These are phyloP conservation scores for Diuraphis noxia DNA, from an alignment of 1,140 invertebrate species.

Conservation along the genomic window DNA sequence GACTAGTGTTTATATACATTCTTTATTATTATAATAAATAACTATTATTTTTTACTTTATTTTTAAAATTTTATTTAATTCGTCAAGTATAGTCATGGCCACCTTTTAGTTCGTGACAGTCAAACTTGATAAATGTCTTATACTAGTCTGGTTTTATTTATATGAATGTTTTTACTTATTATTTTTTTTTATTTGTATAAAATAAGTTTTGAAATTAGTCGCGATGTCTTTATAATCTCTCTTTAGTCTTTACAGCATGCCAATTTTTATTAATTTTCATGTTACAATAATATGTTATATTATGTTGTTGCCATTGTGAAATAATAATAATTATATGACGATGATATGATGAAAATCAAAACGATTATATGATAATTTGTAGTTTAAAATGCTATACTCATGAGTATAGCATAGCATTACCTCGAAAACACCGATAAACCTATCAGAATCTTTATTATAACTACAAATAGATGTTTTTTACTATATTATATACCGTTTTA, in stretches of 20 bases:
- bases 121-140: slow-evolving; percentile 8
- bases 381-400: background rate
- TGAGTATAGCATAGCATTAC: too few species aligned
- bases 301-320: background rate
- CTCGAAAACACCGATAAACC: background rate
- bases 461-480: background rate
- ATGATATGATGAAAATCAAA: background rate
- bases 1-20: slow-evolving; percentile 32
- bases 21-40: slow-evolving; percentile 19
- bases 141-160: slow-evolving; percentile 48
- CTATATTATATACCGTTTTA: background rate
- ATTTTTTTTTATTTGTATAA: background rate
- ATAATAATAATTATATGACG: background rate
- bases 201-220: slow-evolving; percentile 12
- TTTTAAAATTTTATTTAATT: slow-evolving; percentile 39
- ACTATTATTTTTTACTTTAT: slow-evolving; percentile 44
- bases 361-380: background rate
- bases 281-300: background rate
- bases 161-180: background rate
- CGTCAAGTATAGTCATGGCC: slow-evolving; percentile 5
- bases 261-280: background rate
- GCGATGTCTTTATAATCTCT: background rate
- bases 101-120: background rate
- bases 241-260: background rate
- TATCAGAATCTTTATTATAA: background rate